Base-by-base conservation (phyloP, 2,797 vertebrate species). In the Xyrichtys novacula region DNA sequence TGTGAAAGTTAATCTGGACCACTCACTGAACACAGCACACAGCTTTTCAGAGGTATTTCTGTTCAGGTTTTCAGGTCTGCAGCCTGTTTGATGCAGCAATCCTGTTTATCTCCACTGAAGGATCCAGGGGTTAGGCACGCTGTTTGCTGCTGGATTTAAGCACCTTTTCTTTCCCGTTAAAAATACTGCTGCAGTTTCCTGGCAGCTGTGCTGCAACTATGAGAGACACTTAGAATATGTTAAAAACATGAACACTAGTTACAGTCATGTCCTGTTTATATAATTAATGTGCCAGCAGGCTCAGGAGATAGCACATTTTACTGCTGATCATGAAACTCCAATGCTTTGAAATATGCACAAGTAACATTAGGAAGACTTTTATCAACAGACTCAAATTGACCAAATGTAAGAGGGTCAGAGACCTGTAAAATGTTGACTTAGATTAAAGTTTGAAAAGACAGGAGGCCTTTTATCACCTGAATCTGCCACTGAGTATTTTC, bases 1-100 rank as follows among this genome's bases (percentile, higher is more conserved):
- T 50, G 25, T 59, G 56, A 55, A 62, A 60, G 67, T 69, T 70
- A 50, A 77, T 73, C 73, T 75, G 52, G 23, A 28, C 34, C 67
- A 40, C 15, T 70, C 28, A 50, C 11, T 7, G 26, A 63, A 62
- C 71, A 63, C 56, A 49, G 49, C n/a, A n/a, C n/a, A 8, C 20
- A 46, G 76, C 58, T 26, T 74, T 62, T 48, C 43, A 28, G 9
- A 39, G 34, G 71, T 42, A 19, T 64, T 64, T 66, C 60, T 59
- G 43, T 42, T 60, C 23, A 15, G 61, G 53, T 47, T 55, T 48
- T 38, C 32, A 65, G 43, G 28, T 40, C 20, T 53, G 42, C 25
- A 31, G 46, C 40, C 22, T 50, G 65, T 68, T 63, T 66, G 57
- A 70, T 4, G 28, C 62, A 49, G 38, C 44, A 29, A 28, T 74